Percentiles rank a stretch among this genome's conserved stretches.
phyloP scores from a whole-genome alignment of 2,797 vertebrate genomes.

The Eptatretus atami region DNA sequence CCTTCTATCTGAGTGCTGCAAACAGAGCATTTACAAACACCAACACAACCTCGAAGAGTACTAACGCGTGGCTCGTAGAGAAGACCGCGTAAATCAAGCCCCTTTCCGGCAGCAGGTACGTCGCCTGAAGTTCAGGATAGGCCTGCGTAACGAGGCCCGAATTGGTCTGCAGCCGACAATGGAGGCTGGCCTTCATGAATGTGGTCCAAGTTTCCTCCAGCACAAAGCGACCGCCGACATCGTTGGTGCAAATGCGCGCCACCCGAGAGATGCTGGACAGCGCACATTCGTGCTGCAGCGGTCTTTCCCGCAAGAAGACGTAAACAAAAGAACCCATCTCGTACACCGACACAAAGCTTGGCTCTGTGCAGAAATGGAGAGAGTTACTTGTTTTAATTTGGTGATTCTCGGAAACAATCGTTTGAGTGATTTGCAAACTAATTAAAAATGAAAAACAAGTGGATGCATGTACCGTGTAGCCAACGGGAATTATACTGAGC shows the following conservation, averaged over 20 bases:
- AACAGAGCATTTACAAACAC: slow-evolving; percentile 13
- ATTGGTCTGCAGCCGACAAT: slow-evolving; percentile 32
- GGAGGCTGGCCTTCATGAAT: slow-evolving; percentile 78
- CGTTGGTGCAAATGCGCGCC: slow-evolving; percentile 80
- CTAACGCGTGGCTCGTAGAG: slow-evolving; percentile 34
- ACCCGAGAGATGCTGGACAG: slow-evolving; percentile 74
- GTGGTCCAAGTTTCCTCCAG: slow-evolving; percentile 96
- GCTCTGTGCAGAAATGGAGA: slow-evolving; percentile 21
- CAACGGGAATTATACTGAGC: slow-evolving; percentile 98
- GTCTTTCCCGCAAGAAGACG: slow-evolving; percentile 81
- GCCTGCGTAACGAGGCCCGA: slow-evolving; percentile 84
- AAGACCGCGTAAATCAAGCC: slow-evolving; percentile 90
- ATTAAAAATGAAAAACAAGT: no score
- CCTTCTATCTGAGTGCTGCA: neutral
- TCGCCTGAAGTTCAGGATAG: slow-evolving; percentile 88
- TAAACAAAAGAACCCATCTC: slow-evolving; percentile 77
- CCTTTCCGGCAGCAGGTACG: slow-evolving; percentile 74
- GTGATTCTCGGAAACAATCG: no score
- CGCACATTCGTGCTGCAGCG: slow-evolving; percentile 78
- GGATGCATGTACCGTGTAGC: slow-evolving; percentile 47
- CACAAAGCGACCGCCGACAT: slow-evolving; percentile 65
- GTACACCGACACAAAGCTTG: slow-evolving; percentile 82
- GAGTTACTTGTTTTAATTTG: no score
- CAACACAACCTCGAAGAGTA: slow-evolving; percentile 20
- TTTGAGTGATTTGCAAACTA: neutral